Evolutionary conservation across 2,888 invertebrate genomes (phyloP).

Genomic region (Choreutis nemorana): DNA sequence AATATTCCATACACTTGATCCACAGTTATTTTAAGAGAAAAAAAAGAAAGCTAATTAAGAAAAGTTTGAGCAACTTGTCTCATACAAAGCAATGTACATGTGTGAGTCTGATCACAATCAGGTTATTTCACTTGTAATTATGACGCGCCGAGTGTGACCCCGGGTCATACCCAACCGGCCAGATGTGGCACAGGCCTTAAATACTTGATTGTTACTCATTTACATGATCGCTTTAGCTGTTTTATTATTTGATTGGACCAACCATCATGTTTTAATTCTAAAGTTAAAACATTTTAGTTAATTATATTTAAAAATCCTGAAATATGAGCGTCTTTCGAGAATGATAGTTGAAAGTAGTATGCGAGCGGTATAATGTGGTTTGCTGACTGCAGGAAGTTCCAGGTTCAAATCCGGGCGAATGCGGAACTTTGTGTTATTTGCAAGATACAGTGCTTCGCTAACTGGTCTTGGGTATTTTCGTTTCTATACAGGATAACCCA

Average conservation of each 20-base stretch:
- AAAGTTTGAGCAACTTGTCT: slow-evolving; percentile 29
- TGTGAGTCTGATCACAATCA: slow-evolving; percentile 64
- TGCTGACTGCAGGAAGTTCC: too few species aligned
- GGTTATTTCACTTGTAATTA: slow-evolving; percentile 66
- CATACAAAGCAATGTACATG: slow-evolving; percentile 30
- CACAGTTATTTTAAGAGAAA: too few species aligned
- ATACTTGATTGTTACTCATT: slow-evolving; percentile 43
- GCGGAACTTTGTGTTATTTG: too few species aligned
- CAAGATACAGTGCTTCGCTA: too few species aligned
- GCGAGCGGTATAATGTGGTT: too few species aligned
- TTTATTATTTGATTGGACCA: slow-evolving; percentile 5
- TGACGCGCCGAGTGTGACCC: slow-evolving; percentile 55
- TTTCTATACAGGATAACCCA: too few species aligned
- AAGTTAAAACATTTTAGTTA: background rate
- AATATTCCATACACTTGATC: too few species aligned
- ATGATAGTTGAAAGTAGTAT: too few species aligned
- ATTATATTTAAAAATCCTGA: too few species aligned
- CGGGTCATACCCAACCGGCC: slow-evolving; percentile 34
- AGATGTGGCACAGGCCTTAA: slow-evolving; percentile 43
- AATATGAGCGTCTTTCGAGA: background rate
- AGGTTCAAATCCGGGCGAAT: too few species aligned
- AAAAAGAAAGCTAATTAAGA: background rate
- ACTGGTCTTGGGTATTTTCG: too few species aligned
- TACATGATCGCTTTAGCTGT: slow-evolving; percentile 26
- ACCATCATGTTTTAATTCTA: background rate